phyloP scores from a whole-genome alignment of 2,113 vertebrate genomes.

The Menura novaehollandiae region DNA sequence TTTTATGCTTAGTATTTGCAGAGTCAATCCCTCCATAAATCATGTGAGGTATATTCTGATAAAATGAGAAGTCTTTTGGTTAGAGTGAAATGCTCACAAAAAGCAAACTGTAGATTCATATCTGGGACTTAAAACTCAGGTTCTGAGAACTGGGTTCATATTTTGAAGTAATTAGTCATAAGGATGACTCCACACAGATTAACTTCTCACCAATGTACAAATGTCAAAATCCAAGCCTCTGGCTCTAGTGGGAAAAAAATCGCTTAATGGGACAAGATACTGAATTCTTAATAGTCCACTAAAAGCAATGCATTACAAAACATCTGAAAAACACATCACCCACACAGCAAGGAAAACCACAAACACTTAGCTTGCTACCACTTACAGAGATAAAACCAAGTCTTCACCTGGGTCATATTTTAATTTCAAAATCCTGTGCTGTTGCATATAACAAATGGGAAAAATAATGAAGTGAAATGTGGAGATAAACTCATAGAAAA shows the following conservation, averaged over 20 bases:
- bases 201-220: not conserved
- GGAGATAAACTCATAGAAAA: constrained; percentile 32
- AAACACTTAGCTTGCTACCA: constrained; percentile 57
- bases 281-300: not conserved
- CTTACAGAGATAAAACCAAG: constrained; percentile 80
- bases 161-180: not conserved
- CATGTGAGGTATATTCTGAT: not conserved
- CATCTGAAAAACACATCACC: constrained; percentile 26
- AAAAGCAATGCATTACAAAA: constrained; percentile 11
- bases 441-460: constrained; percentile 73
- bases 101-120: not conserved
- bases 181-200: not conserved
- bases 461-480: constrained; percentile 64
- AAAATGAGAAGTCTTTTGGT: not conserved
- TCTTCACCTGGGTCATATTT: constrained; percentile 73
- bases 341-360: constrained; percentile 65
- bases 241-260: not conserved
- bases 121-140: not conserved
- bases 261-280: not conserved
- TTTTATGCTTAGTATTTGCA: not conserved
- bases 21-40: not conserved
- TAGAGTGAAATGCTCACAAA: not conserved
- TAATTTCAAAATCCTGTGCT: constrained; percentile 75
- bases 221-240: not conserved
- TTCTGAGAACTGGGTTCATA: not conserved